Conservation (phyloP, 2,888 invertebrate species). For the Melitaea athalia region DNA sequence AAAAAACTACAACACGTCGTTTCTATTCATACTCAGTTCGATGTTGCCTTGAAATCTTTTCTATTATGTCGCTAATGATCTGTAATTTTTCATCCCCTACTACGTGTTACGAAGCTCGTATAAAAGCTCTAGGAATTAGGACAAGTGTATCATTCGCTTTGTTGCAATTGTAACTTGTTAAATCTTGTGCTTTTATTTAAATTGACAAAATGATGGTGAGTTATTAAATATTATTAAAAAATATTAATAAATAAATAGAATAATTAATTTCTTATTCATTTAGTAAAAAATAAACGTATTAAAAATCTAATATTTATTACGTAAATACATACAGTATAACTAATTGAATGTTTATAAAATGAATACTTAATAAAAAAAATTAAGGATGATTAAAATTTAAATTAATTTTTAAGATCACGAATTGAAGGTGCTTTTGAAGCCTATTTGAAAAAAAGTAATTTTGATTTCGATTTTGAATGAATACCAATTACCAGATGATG, state of each 20-base stretch:
- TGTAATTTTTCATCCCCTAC: constrained; percentile 71
- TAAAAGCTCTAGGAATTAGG: constrained; percentile 56
- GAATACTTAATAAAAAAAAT: too few species aligned
- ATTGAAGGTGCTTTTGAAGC: too few species aligned
- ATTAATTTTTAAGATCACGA: too few species aligned
- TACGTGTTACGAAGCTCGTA: constrained; percentile 46
- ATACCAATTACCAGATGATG: too few species aligned
- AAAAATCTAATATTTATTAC: too few species aligned
- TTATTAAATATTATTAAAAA: constrained; percentile 11
- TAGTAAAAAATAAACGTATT: too few species aligned
- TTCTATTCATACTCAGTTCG: constrained; percentile 51
- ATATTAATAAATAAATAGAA: not conserved
- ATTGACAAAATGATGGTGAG: constrained; percentile 52
- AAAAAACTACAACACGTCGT: constrained; percentile 16
- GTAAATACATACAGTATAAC: too few species aligned
- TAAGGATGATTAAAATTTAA: too few species aligned
- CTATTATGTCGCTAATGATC: constrained; percentile 66
- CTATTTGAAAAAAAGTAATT: too few species aligned
- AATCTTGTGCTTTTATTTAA: constrained; percentile 11
- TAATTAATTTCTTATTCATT: too few species aligned
- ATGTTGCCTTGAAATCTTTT: constrained; percentile 67
- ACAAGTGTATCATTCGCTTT: constrained; percentile 36
- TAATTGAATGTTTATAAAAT: too few species aligned
- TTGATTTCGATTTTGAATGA: too few species aligned
- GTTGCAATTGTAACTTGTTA: constrained; percentile 23